phyloP scores from a whole-genome alignment of 2,888 invertebrate genomes.

The Stenodera caucasica region DNA sequence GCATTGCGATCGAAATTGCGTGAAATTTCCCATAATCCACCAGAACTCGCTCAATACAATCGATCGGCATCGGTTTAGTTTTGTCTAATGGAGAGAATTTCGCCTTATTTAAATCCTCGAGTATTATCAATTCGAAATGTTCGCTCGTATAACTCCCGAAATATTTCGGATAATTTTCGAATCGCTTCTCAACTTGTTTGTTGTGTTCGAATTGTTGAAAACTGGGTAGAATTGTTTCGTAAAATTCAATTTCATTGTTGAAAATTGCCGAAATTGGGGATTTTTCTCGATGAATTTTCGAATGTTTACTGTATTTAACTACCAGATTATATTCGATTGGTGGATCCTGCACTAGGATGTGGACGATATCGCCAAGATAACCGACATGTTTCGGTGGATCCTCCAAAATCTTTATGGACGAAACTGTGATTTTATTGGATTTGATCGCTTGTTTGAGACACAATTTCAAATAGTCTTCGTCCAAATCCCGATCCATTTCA shows the following conservation, averaged over 20 bases:
- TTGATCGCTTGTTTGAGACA: too few species aligned
- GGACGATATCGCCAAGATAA: too few species aligned
- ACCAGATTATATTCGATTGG: too few species aligned
- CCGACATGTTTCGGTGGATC: too few species aligned
- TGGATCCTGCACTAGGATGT: too few species aligned
- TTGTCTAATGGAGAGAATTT: conserved; percentile 34
- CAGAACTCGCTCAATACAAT: conserved; percentile 36
- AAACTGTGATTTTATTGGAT: too few species aligned
- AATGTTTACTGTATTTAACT: too few species aligned
- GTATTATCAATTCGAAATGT: conserved; percentile 31
- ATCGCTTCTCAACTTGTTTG: neutral
- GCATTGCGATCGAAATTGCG: neutral
- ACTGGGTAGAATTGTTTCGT: conserved; percentile 3
- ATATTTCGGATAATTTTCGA: conserved; percentile 12
- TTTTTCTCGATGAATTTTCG: too few species aligned
- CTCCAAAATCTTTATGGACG: too few species aligned
- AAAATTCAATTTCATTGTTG: neutral
- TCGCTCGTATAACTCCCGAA: conserved; percentile 14
- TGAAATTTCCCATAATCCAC: conserved; percentile 34
- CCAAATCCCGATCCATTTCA: too few species aligned
- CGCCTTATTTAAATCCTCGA: conserved; percentile 35
- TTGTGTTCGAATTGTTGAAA: conserved; percentile 13
- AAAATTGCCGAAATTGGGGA: too few species aligned
- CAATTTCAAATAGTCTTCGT: too few species aligned
- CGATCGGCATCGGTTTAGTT: conserved; percentile 34